A percentile compares a stretch with the other conserved stretches of the same genome.
These are phyloP conservation scores for Paralvinella palmiformis DNA, from an alignment of 1,140 invertebrate genomes.

Conservation along the genomic window DNA sequence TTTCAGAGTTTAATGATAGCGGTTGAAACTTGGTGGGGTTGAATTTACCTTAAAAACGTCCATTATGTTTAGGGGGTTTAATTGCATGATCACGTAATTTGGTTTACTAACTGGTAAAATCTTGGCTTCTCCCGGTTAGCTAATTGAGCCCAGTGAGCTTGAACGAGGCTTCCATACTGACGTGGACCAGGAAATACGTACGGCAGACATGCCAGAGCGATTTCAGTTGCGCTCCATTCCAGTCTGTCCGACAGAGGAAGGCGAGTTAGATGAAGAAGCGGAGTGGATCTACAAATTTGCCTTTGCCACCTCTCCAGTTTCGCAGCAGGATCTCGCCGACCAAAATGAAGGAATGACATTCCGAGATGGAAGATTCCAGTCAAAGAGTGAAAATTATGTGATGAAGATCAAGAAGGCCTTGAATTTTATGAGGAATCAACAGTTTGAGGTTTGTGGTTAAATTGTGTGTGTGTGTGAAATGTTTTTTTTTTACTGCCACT, in stretches of 20 bases:
- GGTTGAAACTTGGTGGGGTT: too few relatives aligned
- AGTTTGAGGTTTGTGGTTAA: slow-evolving; percentile 62
- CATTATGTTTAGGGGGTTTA: too few relatives aligned
- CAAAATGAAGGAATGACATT: background rate
- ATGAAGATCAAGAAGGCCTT: slow-evolving; percentile 87
- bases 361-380: too few relatives aligned
- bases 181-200: slow-evolving; percentile 75
- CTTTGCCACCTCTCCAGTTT: slow-evolving; percentile 67
- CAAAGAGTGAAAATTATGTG: too few relatives aligned
- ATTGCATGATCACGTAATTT: too few relatives aligned
- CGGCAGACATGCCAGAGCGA: slow-evolving; percentile 53
- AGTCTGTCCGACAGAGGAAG: slow-evolving; percentile 61
- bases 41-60: too few relatives aligned
- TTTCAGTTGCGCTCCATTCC: slow-evolving; percentile 84
- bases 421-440: slow-evolving; percentile 92
- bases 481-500: too few relatives aligned
- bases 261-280: slow-evolving; percentile 88
- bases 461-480: background rate
- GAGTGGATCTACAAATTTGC: slow-evolving; percentile 97
- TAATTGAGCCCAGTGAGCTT: slow-evolving; percentile 95
- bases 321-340: slow-evolving; percentile 7
- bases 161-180: slow-evolving; percentile 94
- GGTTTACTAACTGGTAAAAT: too few relatives aligned
- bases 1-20: too few relatives aligned
- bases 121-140: slow-evolving; percentile 46